Base-by-base conservation (phyloP, 2,113 vertebrate genomes). In the Romanogobio albipinnatus region DNA sequence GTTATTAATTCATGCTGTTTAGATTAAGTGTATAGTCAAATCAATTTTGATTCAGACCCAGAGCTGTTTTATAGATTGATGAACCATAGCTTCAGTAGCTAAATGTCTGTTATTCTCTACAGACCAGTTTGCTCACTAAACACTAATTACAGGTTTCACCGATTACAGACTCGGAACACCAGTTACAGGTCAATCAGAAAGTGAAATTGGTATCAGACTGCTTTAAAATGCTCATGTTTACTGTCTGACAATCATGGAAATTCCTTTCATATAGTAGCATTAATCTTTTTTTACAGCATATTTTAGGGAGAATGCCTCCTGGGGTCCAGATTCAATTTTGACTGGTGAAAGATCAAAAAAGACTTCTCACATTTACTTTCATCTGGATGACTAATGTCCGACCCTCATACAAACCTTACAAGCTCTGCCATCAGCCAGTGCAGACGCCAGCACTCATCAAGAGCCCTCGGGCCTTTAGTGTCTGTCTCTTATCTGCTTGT, bases 301-400 rank as follows among this genome's bases (percentile, higher is more conserved):
- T 78, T 33, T 58, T 75, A 43, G 47, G 75, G 36, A 62, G 74
- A 56, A 74, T 62, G 64, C 71, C 84, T 90, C 90, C 81, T 88
- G 86, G 90, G 74, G 62, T 68, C 89, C 87, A 71, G 79, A 84
- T 85, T 89, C 90, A 90, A 90, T 88, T 90, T 82, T 89, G 88
- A 87, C 89, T 90, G 51, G 49, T 75, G 76, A 86, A 70, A 89
- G 89, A 82, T 89, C 86, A 89, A 43, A 49, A 68, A 53, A 77
- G 49, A 88, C 77, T 87, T 88, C 76, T 88, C 86, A 84, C 71
- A 62, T 71, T 88, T 87, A 49, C 15, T 90, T 81, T 73, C 15
- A 84, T 91, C 81, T 56, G 73, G n/a, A 74, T 91, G 91, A 92
- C 86, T 92, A 87, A 92, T 51, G 45, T 61, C 79, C 80, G 15